phyloP scores from a whole-genome alignment of 1,140 invertebrate genomes.

The Coelopa frigida region DNA sequence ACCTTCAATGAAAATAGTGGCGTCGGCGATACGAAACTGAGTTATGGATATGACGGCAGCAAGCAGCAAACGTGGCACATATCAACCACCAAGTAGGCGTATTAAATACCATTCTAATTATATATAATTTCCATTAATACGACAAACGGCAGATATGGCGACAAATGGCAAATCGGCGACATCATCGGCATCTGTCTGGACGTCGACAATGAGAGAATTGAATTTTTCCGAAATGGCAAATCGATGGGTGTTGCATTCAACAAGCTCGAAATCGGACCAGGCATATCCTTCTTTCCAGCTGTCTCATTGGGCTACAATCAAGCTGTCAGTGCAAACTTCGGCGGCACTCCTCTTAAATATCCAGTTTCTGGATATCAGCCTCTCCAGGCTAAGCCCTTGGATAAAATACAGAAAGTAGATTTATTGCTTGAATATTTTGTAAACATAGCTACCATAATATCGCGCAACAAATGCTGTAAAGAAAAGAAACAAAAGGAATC shows the following conservation, averaged over 20 bases:
- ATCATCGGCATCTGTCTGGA: slow-evolving; percentile 74
- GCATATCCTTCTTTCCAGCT: slow-evolving; percentile 70
- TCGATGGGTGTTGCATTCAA: slow-evolving; percentile 67
- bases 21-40: slow-evolving; percentile 72
- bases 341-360: slow-evolving; percentile 62
- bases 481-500: slow-evolving; percentile 11
- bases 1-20: slow-evolving; percentile 72
- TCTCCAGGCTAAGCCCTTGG: slow-evolving; percentile 55
- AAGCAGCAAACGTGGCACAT: slow-evolving; percentile 77
- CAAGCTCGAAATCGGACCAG: slow-evolving; percentile 60
- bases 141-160: slow-evolving; percentile 68
- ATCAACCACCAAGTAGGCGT: slow-evolving; percentile 56
- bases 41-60: slow-evolving; percentile 78
- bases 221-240: slow-evolving; percentile 67
- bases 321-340: slow-evolving; percentile 73
- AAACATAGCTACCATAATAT: slow-evolving; percentile 48
- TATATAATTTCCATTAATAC: neutral
- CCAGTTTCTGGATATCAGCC: slow-evolving; percentile 61
- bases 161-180: slow-evolving; percentile 72
- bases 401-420: slow-evolving; percentile 50
- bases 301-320: slow-evolving; percentile 69
- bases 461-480: slow-evolving; percentile 19
- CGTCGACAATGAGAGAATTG: slow-evolving; percentile 58
- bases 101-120: too few species aligned
- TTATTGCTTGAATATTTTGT: slow-evolving; percentile 54